Conservation (phyloP, 1,140 invertebrate genomes). For the Nasonia giraulti region DNA sequence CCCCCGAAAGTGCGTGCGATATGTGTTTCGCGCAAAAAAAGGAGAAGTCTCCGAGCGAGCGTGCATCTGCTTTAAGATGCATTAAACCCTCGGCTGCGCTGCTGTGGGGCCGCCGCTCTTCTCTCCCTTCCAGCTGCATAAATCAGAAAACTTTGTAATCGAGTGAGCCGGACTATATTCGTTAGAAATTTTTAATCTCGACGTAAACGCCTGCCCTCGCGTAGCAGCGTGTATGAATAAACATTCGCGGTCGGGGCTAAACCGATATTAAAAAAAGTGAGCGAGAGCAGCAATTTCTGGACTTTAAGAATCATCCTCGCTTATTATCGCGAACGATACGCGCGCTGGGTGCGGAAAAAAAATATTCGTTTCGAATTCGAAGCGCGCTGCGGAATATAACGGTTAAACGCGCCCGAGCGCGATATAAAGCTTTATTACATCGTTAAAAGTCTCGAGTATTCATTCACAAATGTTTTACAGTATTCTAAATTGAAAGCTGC, state of each 20-base stretch:
- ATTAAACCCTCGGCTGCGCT: not conserved
- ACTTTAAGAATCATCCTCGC: not conserved
- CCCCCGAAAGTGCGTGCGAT: not conserved
- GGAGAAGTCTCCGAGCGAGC: not conserved
- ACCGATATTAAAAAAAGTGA: no score
- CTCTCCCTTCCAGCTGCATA: not conserved
- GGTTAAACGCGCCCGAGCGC: not conserved
- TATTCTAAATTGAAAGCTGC: not conserved
- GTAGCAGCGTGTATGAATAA: not conserved
- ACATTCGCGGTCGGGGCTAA: not conserved
- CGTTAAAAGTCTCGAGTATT: not conserved
- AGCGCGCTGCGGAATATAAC: not conserved
- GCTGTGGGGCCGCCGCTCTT: not conserved
- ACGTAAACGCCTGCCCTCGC: not conserved
- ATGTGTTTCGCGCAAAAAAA: not conserved
- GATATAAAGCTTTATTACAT: conserved; percentile 1
- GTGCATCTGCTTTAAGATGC: not conserved
- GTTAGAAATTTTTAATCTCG: not conserved
- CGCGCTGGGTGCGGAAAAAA: not conserved
- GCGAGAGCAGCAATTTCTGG: no score
- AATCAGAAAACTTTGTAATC: not conserved
- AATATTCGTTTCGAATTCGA: not conserved
- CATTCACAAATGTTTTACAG: not conserved
- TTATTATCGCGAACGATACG: not conserved
- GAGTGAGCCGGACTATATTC: not conserved